phyloP scores from a whole-genome alignment of 37 sponge, comb jelly and placozoan genomes.

The Ephydatia muelleri region DNA sequence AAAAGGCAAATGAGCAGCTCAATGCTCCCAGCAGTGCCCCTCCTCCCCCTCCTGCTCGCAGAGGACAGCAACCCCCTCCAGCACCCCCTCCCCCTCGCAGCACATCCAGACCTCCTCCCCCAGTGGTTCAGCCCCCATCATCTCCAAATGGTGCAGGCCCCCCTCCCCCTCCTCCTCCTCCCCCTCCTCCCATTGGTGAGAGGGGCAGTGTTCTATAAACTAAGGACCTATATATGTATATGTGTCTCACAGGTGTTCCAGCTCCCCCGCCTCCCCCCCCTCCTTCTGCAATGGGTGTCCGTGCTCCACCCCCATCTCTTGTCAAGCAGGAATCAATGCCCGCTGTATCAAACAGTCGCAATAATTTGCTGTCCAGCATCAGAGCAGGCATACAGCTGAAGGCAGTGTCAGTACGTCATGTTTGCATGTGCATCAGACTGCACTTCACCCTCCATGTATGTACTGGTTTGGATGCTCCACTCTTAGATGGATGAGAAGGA shows the following conservation, averaged over 20 bases:
- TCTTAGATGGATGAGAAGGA: background rate
- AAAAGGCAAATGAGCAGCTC: slow-evolving; percentile 63
- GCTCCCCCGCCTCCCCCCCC: background rate
- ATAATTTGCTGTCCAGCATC: slow-evolving; percentile 60
- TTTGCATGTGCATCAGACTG: background rate
- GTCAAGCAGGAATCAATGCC: background rate
- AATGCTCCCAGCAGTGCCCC: slow-evolving; percentile 5
- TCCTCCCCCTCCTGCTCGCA: slow-evolving; percentile 51
- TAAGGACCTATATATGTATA: no score
- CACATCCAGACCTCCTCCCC: slow-evolving; percentile 39
- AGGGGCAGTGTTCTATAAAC: no score
- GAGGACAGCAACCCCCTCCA: background rate
- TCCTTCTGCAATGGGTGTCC: background rate
- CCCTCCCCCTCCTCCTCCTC: slow-evolving; percentile 32
- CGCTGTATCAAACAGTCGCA: slow-evolving; percentile 35
- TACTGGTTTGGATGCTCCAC: background rate
- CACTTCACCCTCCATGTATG: no score
- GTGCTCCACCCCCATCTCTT: slow-evolving; percentile 14
- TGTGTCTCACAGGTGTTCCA: no score
- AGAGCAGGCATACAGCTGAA: slow-evolving; percentile 44
- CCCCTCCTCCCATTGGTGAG: slow-evolving; percentile 15
- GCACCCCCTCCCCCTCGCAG: slow-evolving; percentile 48
- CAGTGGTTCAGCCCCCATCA: slow-evolving; percentile 14
- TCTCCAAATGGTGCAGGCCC: slow-evolving; percentile 14
- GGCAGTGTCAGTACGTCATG: background rate